A percentile compares a stretch with the other conserved stretches of the same genome.
These are phyloP conservation scores for Drosophila ezoana DNA, from an alignment of 2,888 invertebrate genomes.

Conservation along the genomic window DNA sequence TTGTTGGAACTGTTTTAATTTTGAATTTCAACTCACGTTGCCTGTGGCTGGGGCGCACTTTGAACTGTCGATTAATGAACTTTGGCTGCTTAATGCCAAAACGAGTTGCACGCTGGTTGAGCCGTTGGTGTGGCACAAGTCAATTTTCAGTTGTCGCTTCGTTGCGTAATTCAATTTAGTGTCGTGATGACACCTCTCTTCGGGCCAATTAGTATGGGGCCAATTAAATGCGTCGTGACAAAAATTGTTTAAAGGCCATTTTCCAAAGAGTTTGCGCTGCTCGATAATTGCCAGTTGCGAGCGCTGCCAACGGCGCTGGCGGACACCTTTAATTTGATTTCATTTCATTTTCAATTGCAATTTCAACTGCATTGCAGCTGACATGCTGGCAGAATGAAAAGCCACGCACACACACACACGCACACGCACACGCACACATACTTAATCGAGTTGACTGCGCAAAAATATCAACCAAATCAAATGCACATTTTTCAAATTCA, in stretches of 20 bases:
- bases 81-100: slow-evolving; percentile 29
- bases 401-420: slow-evolving; percentile 31
- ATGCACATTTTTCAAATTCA: slow-evolving; percentile 78
- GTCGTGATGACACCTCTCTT: slow-evolving; percentile 15
- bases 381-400: slow-evolving; percentile 66
- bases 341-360: slow-evolving; percentile 71
- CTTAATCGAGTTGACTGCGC: slow-evolving; percentile 35
- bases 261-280: slow-evolving; percentile 14
- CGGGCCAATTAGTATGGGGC: slow-evolving; percentile 28
- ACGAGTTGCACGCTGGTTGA: slow-evolving; percentile 15
- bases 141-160: slow-evolving; percentile 53
- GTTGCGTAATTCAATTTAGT: slow-evolving; percentile 52
- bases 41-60: slow-evolving; percentile 7
- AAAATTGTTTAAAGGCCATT: slow-evolving; percentile 47
- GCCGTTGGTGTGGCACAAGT: slow-evolving; percentile 28
- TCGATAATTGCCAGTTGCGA: slow-evolving; percentile 62
- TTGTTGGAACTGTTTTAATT: slow-evolving; percentile 11
- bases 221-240: slow-evolving; percentile 56
- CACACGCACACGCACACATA: slow-evolving; percentile 11
- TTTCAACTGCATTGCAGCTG: slow-evolving; percentile 76
- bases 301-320: slow-evolving; percentile 29
- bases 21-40: slow-evolving; percentile 8
- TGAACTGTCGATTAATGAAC: slow-evolving; percentile 25
- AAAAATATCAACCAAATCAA: slow-evolving; percentile 76
- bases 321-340: slow-evolving; percentile 76